phyloP scores from a whole-genome alignment of 2,888 invertebrate species.

The Anoncus sp. region DNA sequence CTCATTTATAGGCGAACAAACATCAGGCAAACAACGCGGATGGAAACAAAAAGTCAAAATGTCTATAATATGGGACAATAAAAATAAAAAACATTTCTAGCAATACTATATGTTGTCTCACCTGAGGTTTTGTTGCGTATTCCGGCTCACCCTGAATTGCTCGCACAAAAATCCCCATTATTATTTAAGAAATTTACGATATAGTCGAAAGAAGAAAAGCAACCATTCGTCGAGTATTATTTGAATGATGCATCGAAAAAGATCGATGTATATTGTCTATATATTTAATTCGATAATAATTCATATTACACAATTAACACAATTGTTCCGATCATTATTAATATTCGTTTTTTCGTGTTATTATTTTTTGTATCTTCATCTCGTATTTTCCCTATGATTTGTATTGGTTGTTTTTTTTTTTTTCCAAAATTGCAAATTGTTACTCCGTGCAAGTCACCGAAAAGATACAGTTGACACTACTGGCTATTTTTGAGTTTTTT shows the following conservation, averaged over 20 bases:
- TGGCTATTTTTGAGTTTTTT: not conserved
- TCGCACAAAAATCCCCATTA: conserved; percentile 58
- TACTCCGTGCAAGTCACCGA: not conserved
- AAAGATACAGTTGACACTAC: not conserved
- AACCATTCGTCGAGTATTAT: not conserved
- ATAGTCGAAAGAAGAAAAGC: conserved; percentile 25
- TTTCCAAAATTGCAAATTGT: not conserved
- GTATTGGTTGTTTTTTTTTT: not conserved
- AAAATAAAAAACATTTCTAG: too few relatives aligned
- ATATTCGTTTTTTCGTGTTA: not conserved
- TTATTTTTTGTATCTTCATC: not conserved
- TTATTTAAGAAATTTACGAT: conserved; percentile 8
- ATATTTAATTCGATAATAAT: not conserved
- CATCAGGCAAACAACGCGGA: too few relatives aligned
- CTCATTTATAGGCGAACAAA: too few relatives aligned
- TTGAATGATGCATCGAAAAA: not conserved
- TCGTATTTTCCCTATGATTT: not conserved
- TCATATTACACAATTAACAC: not conserved
- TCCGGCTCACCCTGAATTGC: conserved; percentile 52
- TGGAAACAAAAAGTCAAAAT: too few relatives aligned
- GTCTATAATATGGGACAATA: too few relatives aligned
- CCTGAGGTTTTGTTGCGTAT: conserved; percentile 47
- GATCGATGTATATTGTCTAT: not conserved
- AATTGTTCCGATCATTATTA: not conserved
- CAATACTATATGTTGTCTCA: too few relatives aligned